phyloP scores from a whole-genome alignment of 2,113 vertebrate species.

The Dicrurus megarhynchus region DNA sequence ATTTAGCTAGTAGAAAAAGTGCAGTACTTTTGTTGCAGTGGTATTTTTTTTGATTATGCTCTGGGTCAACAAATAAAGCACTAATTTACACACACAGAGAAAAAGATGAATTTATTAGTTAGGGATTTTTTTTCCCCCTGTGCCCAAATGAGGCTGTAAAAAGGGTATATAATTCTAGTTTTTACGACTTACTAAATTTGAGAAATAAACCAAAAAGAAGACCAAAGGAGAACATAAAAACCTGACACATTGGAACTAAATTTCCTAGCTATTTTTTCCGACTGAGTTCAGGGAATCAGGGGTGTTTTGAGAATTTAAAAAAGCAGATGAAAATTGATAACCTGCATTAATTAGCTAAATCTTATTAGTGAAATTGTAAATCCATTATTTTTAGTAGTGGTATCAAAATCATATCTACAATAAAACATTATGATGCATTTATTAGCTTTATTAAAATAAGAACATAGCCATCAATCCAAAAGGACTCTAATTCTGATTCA shows the following conservation, averaged over 20 bases:
- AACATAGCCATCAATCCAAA: not conserved
- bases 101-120: not conserved
- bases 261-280: not conserved
- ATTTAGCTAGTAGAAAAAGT: slow-evolving; percentile 3
- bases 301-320: not conserved
- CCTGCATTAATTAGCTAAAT: not conserved
- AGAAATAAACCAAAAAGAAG: slow-evolving; percentile 7
- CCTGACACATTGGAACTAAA: not conserved
- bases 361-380: not conserved
- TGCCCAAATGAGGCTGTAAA: not conserved
- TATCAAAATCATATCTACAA: not conserved
- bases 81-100: not conserved
- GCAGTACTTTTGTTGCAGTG: not conserved
- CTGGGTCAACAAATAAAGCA: slow-evolving; percentile 17
- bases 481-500: not conserved
- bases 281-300: not conserved
- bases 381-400: not conserved
- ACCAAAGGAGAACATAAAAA: not conserved
- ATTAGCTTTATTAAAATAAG: not conserved
- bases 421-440: not conserved
- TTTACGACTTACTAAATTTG: not conserved
- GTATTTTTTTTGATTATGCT: not conserved
- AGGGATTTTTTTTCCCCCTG: not conserved
- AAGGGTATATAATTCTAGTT: not conserved
- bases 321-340: not conserved